Base-by-base conservation (phyloP, 2,888 invertebrate species). In the Eupithecia dodoneata region DNA sequence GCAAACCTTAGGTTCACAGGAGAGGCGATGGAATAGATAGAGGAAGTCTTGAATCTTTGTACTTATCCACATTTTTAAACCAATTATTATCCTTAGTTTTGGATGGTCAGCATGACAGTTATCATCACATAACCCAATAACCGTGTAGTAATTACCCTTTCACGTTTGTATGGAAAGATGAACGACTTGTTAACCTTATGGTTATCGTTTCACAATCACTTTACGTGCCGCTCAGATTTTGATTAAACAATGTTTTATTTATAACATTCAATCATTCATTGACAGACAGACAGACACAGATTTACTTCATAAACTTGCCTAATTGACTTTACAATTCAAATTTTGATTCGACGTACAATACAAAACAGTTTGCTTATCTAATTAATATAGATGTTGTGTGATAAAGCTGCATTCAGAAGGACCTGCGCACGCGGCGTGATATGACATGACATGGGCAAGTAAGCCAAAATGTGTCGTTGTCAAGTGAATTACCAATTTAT, bases 241-340 rank as follows among this genome's bases (percentile, higher is more conserved):
- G 66, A 66, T 66, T 30, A 73, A 70, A 30, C 47, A 47, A 47
- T 74, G 74, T 74, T 55, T 69, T 47, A 74, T 69, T 69, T 69
- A 69, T 67, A 13, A 59, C 69, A 55, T 69, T 69, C 74, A 74
- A 74, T 67, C 52, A 67, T 59, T 74, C 15, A 74, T 55, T 4
- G 44, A 69, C 67, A 74, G 65, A 47, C 65, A 41, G 73, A 67
- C 66, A 52, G 73, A 52, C 66, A 52, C 52, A 73, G 67, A 73
- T 73, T 73, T 73, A 67, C 42, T 73, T 75, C 71, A 75, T 65
- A 71, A 71, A 45, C 59, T 70, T 71, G 71, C 18, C 45, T 66
- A 67, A 73, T 73, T 74, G 44, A 69, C 69, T 74, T 74, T 44
- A 59, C 69, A 74, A 74, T 69, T 55, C 65, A 71, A 65, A 71